Conservation (phyloP, 2,888 invertebrate genomes). For the Taphrorychus bicolor region DNA sequence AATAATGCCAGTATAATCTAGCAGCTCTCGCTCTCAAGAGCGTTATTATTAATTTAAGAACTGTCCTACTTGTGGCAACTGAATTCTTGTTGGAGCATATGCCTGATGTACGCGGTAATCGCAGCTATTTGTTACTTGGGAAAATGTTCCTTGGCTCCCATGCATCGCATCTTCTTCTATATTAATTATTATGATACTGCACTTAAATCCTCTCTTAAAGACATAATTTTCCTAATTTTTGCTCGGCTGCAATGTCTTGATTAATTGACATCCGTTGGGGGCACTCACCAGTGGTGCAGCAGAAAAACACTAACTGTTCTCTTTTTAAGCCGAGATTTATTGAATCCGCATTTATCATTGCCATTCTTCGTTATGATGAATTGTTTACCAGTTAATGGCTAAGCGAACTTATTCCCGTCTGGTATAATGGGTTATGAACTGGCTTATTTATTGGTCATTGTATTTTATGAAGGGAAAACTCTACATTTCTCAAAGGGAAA, state of each 20-base stretch:
- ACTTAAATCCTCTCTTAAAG: neutral
- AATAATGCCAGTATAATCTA: constrained; percentile 22
- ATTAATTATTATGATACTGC: neutral
- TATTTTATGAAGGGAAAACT: neutral
- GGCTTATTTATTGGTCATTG: neutral
- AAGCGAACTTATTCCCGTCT: neutral
- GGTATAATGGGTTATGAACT: neutral
- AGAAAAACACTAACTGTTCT: neutral
- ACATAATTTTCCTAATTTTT: neutral
- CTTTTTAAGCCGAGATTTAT: neutral
- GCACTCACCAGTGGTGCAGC: neutral
- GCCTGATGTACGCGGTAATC: constrained; percentile 19
- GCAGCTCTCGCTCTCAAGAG: constrained; percentile 16
- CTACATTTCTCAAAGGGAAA: neutral
- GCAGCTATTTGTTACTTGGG: constrained; percentile 11
- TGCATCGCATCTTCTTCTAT: neutral
- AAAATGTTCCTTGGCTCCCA: neutral
- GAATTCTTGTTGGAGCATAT: constrained; percentile 18
- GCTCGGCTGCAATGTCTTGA: neutral
- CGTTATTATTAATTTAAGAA: constrained; percentile 21
- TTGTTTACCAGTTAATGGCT: neutral
- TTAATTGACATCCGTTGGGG: neutral
- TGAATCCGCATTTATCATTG: neutral
- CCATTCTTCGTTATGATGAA: neutral
- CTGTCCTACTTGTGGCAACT: constrained; percentile 25